phyloP scores from a whole-genome alignment of 2,797 vertebrate genomes.

The Chiroxiphia lanceolata region DNA sequence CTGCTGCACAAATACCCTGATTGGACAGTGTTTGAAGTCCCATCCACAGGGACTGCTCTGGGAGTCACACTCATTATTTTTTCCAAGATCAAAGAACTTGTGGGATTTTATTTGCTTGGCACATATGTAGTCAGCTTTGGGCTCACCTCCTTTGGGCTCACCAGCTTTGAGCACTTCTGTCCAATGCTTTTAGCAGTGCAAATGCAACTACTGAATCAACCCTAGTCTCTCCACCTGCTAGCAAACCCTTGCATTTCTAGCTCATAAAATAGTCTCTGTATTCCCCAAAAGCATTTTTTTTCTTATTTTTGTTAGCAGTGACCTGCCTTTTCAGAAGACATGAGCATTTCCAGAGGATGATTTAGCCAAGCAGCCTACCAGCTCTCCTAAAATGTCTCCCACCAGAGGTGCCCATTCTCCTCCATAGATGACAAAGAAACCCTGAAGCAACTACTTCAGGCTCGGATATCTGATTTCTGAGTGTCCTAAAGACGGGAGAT shows the following conservation, averaged over 20 bases:
- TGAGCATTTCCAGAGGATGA: not conserved
- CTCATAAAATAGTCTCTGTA: not conserved
- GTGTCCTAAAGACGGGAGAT: not conserved
- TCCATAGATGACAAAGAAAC: not conserved
- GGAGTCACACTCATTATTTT: not conserved
- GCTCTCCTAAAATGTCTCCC: not conserved
- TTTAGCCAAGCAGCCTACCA: not conserved
- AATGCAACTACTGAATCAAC: not conserved
- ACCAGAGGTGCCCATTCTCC: not conserved
- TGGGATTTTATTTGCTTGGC: not conserved
- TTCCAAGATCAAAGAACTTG: not conserved
- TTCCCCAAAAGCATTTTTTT: not conserved
- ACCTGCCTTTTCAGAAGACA: not conserved
- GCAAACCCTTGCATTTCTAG: not conserved
- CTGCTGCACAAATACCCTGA: not conserved
- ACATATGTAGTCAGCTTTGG: not conserved
- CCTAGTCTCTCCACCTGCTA: not conserved
- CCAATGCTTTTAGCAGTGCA: not conserved
- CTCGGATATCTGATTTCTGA: not conserved
- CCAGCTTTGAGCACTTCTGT: not conserved
- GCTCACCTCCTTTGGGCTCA: not conserved
- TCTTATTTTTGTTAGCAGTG: not conserved
- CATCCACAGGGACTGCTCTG: not conserved
- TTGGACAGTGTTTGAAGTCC: not conserved
- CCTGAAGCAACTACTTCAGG: not conserved